Conservation (phyloP, 1,140 invertebrate species). For the Drosophila carrolli region DNA sequence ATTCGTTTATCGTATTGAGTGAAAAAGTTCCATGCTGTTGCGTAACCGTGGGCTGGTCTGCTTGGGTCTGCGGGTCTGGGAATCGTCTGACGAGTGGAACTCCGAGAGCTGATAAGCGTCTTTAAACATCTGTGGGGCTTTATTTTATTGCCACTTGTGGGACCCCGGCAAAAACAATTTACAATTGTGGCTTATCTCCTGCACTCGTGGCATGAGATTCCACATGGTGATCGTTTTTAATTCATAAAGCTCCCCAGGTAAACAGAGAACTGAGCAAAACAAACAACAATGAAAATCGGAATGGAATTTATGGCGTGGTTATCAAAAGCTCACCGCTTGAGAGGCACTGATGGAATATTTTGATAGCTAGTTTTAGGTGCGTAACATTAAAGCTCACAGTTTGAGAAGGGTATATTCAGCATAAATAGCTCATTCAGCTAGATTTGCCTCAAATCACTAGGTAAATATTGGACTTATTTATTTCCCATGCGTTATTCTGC, state of each 20-base stretch:
- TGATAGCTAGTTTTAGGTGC: background rate
- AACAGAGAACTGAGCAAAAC: conserved; percentile 66
- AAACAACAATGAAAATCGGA: conserved; percentile 27
- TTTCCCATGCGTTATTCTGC: too few relatives aligned
- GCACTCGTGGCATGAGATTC: conserved; percentile 34
- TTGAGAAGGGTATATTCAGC: background rate
- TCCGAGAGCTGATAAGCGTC: conserved; percentile 26
- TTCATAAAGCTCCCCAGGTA: conserved; percentile 38
- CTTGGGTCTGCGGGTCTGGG: background rate
- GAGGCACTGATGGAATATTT: background rate
- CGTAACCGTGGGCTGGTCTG: conserved; percentile 39
- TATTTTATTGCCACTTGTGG: conserved; percentile 27
- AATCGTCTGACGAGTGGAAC: conserved; percentile 10
- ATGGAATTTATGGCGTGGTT: conserved; percentile 30
- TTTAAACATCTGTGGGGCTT: conserved; percentile 31
- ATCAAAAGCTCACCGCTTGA: conserved; percentile 34
- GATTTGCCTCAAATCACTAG: too few relatives aligned
- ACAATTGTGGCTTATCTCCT: conserved; percentile 40
- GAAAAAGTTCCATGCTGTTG: conserved; percentile 48
- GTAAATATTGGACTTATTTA: too few relatives aligned
- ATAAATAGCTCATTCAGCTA: background rate
- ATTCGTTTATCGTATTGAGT: conserved; percentile 29
- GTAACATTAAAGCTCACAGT: conserved; percentile 20
- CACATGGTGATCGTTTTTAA: conserved; percentile 12
- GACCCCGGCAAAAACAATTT: conserved; percentile 30